Evolutionary conservation across 2,888 invertebrate genomes (phyloP), one percentile per base, ranked within the genome.

Genomic region (Lasius platythorax): DNA sequence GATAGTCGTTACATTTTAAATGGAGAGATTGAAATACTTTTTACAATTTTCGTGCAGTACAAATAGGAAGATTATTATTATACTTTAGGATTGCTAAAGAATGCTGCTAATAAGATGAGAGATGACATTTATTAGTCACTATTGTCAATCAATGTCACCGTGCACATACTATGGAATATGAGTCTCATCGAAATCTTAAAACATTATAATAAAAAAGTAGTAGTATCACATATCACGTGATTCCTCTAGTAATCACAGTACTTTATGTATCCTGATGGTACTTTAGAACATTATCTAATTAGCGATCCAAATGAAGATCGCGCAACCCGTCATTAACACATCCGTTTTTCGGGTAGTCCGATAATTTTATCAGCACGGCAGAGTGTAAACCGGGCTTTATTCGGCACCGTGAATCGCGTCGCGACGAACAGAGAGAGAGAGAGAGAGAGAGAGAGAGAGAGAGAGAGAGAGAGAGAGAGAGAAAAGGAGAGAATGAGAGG

Each of bases 341-440:
- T 12, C 23, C 28, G 18, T n/a, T 28, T 70, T 72, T 79, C 37
- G 61, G 12, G 0, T 28, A 37, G 8, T 33, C 9, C 56, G 61
- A 81, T 73, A 81, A 81, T 72, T 63, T 43, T 63, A 72, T 81
- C 46, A 61, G 56, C 15, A 46, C 11, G 1, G 28, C 85, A 82
- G 3, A 53, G 88, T 87, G 84, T 85, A 86, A 83, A 90, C 88
- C 88, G 87, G 87, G 87, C 90, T 90, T 90, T 89, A 87, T 89
- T 90, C 88, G 90, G 83, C 56, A 67, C 67, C 73, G 86, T 66
- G 74, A 61, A 50, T 78, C 83, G 73, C 30, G 50, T 79, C 70
- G 83, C 30, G 75, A 81, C 50, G 46, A 50, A 66, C 28, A 78
- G 46, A 63, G 43, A 53, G 83, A 82, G 72, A 43, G 30, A 37